A percentile compares a stretch with the other conserved stretches of the same genome.
Conservation (phyloP, 2,888 invertebrate genomes). For the Sclerodermus sp. region DNA sequence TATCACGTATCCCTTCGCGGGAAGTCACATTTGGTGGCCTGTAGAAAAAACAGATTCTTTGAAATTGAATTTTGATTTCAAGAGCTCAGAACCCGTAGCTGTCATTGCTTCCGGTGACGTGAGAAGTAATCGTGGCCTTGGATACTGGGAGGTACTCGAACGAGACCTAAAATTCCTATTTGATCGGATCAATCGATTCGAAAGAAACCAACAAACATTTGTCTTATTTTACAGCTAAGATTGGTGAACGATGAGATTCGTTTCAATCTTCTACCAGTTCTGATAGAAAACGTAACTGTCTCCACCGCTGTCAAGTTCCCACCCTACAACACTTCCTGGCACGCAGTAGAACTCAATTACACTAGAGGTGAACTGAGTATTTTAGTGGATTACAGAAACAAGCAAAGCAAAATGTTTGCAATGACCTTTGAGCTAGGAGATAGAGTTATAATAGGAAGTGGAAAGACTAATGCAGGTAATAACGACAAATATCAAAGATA, state of each 20-base stretch:
- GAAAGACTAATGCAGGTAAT: conserved; percentile 63
- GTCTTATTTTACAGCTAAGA: conserved; percentile 67
- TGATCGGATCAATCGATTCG: no score
- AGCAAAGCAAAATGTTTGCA: conserved; percentile 68
- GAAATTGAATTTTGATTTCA: conserved; percentile 83
- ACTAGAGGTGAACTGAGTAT: conserved; percentile 73
- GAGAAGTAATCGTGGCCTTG: conserved; percentile 69
- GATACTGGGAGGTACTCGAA: conserved; percentile 89
- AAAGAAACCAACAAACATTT: no score
- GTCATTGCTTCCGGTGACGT: conserved; percentile 85
- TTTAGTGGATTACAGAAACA: conserved; percentile 75
- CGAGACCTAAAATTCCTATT: no score
- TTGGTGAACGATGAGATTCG: conserved; percentile 83
- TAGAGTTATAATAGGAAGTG: conserved; percentile 78
- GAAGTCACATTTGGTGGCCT: conserved; percentile 89
- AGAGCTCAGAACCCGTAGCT: conserved; percentile 79
- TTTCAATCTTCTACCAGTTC: conserved; percentile 77
- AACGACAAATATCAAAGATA: background rate
- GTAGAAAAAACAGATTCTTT: conserved; percentile 73
- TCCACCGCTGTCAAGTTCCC: conserved; percentile 82
- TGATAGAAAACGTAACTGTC: conserved; percentile 75
- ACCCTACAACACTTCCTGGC: conserved; percentile 76
- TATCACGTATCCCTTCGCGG: conserved; percentile 87
- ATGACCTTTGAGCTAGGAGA: conserved; percentile 71
- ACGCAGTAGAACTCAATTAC: conserved; percentile 78